phyloP scores from a whole-genome alignment of 1,140 invertebrate genomes.

The Calliphora vicina region DNA sequence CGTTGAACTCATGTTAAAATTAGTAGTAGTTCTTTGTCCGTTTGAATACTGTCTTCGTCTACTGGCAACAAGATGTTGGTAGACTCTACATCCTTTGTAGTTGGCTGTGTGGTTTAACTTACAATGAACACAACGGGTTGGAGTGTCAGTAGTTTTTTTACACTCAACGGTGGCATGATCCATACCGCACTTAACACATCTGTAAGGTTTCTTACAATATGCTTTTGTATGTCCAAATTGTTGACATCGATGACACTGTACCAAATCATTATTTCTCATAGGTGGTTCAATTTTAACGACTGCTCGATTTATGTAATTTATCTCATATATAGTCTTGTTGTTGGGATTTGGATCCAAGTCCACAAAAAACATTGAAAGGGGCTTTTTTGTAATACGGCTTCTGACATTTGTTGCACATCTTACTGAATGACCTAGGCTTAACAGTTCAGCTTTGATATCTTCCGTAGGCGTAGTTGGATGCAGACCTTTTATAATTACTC shows the following conservation, averaged over 20 bases:
- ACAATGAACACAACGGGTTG: constrained; percentile 56
- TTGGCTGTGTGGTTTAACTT: constrained; percentile 50
- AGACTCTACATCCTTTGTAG: constrained; percentile 19
- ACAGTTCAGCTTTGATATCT: background rate
- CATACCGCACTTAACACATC: constrained; percentile 54
- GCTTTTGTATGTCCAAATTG: constrained; percentile 25
- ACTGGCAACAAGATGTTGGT: background rate
- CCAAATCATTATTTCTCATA: constrained; percentile 7
- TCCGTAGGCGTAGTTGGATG: background rate
- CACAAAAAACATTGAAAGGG: constrained; percentile 22
- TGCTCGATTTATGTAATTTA: constrained; percentile 1
- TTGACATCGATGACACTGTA: constrained; percentile 32
- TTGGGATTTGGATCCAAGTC: constrained; percentile 24
- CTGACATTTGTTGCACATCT: background rate
- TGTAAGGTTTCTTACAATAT: constrained; percentile 24
- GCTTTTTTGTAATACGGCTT: constrained; percentile 15
- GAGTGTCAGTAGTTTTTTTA: constrained; percentile 40
- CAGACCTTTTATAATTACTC: too few relatives aligned
- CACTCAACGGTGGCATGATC: constrained; percentile 51
- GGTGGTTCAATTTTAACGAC: constrained; percentile 31
- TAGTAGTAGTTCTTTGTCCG: background rate
- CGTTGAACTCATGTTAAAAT: background rate
- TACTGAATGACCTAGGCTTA: constrained; percentile 7
- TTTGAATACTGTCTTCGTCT: background rate
- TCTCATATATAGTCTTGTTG: constrained; percentile 24